Conservation (phyloP, 2,888 invertebrate genomes). For the Cistogaster globosa region DNA sequence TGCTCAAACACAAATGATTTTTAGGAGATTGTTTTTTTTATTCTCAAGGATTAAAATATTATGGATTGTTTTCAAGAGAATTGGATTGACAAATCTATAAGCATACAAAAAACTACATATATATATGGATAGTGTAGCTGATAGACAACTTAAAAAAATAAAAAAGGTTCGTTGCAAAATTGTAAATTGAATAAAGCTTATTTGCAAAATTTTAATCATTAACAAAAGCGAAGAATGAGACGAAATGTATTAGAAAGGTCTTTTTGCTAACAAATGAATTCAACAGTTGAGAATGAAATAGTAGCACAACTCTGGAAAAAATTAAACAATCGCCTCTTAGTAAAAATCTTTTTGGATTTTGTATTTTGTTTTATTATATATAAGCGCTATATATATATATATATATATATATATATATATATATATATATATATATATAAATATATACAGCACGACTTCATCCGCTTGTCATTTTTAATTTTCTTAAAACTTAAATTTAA, state of each 20-base stretch:
- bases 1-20: slow-evolving; percentile 23
- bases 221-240: neutral
- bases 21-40: neutral
- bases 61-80: slow-evolving; percentile 1
- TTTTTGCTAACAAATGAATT: neutral
- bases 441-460: too few relatives aligned
- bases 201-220: slow-evolving; percentile 34
- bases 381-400: too few relatives aligned
- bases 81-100: neutral
- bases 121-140: too few relatives aligned
- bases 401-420: too few relatives aligned
- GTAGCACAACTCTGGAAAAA: neutral
- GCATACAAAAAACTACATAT: neutral
- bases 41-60: too few relatives aligned
- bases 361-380: too few relatives aligned
- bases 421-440: too few relatives aligned
- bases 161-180: slow-evolving; percentile 4
- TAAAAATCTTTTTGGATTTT: too few relatives aligned
- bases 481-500: too few relatives aligned
- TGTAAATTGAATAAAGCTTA: slow-evolving; percentile 14
- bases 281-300: neutral
- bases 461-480: too few relatives aligned
- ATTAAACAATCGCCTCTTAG: too few relatives aligned
- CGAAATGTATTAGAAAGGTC: neutral
- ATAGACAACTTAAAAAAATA: neutral